Evolutionary conservation across 2,113 vertebrate species (phyloP), one percentile per base, ranked within the genome.

Genomic region (Henicopernis longicauda): DNA sequence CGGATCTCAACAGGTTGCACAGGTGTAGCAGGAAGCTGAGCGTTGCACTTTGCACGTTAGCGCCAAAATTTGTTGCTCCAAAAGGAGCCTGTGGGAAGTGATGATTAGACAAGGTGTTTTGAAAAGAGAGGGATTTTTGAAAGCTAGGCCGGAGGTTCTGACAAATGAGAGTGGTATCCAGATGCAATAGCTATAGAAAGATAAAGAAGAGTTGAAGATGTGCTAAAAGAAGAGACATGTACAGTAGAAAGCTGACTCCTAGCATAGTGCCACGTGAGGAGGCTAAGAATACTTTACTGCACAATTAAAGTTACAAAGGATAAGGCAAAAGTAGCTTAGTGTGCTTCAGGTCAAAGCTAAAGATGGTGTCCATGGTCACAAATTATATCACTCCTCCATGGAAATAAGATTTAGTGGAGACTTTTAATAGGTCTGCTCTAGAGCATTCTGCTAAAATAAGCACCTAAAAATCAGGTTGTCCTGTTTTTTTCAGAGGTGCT

Each of bases 261-360:
- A 92, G 58, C 61, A 58, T 20, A 54, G 31, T 62, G 66, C 52
- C 54, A 70, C 65, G 85, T 62, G 42, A 97, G 52, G 52, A 96
- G 89, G 67, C 82, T 96, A 96, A 95, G 89, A 95, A 96, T 84
- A 87, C 82, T 96, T 96, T 76, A 59, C 54, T 57, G 44, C 83
- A 94, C 93, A 97, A 98, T 86, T 97, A 96, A 96, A 91, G 65
- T 95, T 95, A 93, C 61, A 83, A 86, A 96, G 93, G 73, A 94
- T 71, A 93, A 96, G 63, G 86, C 32, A 47, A 61, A 91, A 95
- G 72, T 76, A 91, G 47, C 71, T 85, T 32, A 67, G 61, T 61
- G 82, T 91, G 91, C 57, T 95, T 94, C 87, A 89, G 85, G 44
- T 95, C 92, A 90, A 96, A 97, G 95, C 38, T 97, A 93, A 98